These are phyloP conservation scores for Cephus pygmeus DNA, from an alignment of 2,888 invertebrate species.

Conservation along the genomic window DNA sequence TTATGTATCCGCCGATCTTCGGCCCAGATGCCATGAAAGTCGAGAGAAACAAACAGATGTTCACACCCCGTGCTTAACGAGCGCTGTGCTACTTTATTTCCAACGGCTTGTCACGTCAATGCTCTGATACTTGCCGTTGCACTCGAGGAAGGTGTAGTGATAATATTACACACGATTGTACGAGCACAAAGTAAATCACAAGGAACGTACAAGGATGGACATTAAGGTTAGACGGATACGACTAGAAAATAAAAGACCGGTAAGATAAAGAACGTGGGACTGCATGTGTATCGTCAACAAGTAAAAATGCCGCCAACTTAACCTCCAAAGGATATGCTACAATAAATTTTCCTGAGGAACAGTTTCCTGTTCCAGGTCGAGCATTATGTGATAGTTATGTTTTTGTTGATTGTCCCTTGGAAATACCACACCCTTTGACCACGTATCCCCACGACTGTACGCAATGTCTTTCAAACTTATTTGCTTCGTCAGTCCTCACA, in stretches of 20 bases:
- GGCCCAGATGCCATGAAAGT: background rate
- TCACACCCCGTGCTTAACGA: constrained; percentile 3
- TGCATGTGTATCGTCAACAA: background rate
- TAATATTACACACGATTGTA: background rate
- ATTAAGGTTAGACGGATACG: background rate
- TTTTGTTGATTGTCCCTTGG: background rate
- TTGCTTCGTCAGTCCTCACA: background rate
- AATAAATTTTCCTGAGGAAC: background rate
- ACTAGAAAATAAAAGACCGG: background rate
- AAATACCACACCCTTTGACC: background rate
- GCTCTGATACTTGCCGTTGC: background rate
- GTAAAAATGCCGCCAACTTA: background rate
- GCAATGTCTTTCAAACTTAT: background rate
- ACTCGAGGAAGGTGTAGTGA: background rate
- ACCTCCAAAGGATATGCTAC: background rate
- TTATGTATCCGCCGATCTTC: constrained; percentile 3
- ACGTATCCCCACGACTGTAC: background rate
- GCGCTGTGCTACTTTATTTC: constrained; percentile 3
- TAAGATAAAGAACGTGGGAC: background rate
- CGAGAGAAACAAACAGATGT: constrained; percentile 6
- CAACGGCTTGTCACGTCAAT: background rate
- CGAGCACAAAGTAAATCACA: background rate
- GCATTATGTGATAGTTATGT: background rate
- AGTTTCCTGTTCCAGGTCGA: background rate
- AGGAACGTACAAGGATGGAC: background rate